Evolutionary conservation across 2,113 vertebrate species (phyloP).

Genomic region (Forbesichthys agassizii): DNA sequence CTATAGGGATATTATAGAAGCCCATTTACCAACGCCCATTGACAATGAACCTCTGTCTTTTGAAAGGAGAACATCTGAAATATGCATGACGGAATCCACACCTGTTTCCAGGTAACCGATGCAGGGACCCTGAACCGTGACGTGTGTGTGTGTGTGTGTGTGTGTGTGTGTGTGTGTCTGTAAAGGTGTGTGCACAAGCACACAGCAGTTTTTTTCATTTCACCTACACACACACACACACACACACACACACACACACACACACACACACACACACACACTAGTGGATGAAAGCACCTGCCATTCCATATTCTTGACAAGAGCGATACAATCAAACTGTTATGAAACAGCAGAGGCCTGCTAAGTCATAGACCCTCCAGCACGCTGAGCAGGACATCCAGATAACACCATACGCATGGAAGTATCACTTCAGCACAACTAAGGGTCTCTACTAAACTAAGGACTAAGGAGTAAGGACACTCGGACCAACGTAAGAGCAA

Average conservation of each 20-base stretch:
- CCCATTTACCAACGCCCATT: slow-evolving; percentile 38
- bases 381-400: slow-evolving; percentile 24
- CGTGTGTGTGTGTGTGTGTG: slow-evolving; percentile 39
- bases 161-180: slow-evolving; percentile 13
- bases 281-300: slow-evolving; percentile 38
- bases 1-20: slow-evolving; percentile 53
- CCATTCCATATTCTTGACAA: slow-evolving; percentile 16
- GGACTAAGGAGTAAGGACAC: slow-evolving; percentile 12
- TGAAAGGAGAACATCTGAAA: slow-evolving; percentile 72
- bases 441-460: slow-evolving; percentile 25
- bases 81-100: slow-evolving; percentile 80
- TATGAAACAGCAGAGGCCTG: slow-evolving; percentile 42
- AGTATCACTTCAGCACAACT: slow-evolving; percentile 26
- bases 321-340: slow-evolving; percentile 13
- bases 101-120: slow-evolving; percentile 83
- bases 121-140: slow-evolving; percentile 64
- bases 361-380: not conserved
- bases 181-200: slow-evolving; percentile 19
- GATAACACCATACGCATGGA: slow-evolving; percentile 43
- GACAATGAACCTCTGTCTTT: slow-evolving; percentile 70
- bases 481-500: slow-evolving; percentile 28
- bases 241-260: slow-evolving; percentile 16
- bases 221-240: slow-evolving; percentile 43
- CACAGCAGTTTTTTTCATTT: slow-evolving; percentile 38
- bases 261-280: slow-evolving; percentile 33